A percentile compares a stretch with the other conserved stretches of the same genome.
These are phyloP conservation scores for Eilema depressum DNA, from an alignment of 2,888 invertebrate species.

Conservation along the genomic window DNA sequence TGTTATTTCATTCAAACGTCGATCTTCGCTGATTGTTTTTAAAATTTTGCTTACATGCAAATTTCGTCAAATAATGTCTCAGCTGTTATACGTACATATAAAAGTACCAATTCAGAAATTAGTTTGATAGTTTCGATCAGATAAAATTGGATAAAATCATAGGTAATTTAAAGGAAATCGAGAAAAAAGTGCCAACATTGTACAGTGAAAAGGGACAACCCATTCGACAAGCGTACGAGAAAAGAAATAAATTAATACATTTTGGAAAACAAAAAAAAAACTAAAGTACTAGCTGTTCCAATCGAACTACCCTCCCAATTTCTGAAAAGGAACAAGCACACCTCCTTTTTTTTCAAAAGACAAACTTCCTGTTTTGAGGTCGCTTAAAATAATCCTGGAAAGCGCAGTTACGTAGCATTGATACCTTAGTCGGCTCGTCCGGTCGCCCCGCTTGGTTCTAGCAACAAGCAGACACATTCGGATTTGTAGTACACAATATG, in stretches of 20 bases:
- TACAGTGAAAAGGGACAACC: neutral
- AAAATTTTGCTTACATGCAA: neutral
- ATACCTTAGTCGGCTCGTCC: conserved; percentile 15
- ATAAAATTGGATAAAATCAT: conserved; percentile 15
- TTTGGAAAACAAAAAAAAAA: neutral
- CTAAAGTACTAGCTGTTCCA: conserved; percentile 16
- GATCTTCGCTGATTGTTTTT: conserved; percentile 12
- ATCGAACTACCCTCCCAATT: conserved; percentile 44
- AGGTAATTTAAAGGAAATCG: neutral
- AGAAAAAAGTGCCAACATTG: no score
- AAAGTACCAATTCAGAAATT: conserved; percentile 38
- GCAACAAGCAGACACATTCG: conserved; percentile 21
- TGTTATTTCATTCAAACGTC: neutral
- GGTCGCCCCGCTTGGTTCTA: conserved; percentile 17
- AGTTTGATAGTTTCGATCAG: conserved; percentile 34
- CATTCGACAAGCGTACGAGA: neutral
- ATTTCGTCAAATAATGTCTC: neutral
- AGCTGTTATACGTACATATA: conserved; percentile 13
- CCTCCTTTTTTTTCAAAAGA: conserved; percentile 8
- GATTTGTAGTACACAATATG: conserved; percentile 18
- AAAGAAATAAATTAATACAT: conserved; percentile 23
- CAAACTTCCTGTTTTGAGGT: conserved; percentile 7
- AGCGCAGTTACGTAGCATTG: conserved; percentile 20
- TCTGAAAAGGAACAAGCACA: conserved; percentile 32
- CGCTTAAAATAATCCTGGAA: conserved; percentile 13